Evolutionary conservation across 2,888 invertebrate species (phyloP).

Genomic region (Helobdella robusta): DNA sequence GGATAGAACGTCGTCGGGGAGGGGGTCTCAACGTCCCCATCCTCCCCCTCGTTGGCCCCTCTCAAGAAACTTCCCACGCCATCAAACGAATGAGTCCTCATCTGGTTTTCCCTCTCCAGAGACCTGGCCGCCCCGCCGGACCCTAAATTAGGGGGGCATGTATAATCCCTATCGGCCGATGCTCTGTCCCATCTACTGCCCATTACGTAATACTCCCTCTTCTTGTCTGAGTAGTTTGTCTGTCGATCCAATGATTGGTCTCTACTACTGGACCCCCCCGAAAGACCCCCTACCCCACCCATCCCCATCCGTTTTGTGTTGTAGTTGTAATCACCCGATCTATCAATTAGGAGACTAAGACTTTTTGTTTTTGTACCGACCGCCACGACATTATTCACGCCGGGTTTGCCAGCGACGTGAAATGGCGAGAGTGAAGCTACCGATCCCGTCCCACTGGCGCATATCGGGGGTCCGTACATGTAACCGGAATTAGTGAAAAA

Average conservation of each 20-base stretch:
- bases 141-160: slow-evolving; percentile 44
- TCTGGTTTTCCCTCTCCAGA: slow-evolving; percentile 41
- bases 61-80: slow-evolving; percentile 39
- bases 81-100: slow-evolving; percentile 37
- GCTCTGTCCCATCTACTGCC: slow-evolving; percentile 56
- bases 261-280: slow-evolving; percentile 39
- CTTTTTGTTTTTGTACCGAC: slow-evolving; percentile 33
- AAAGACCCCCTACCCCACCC: too few relatives aligned
- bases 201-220: slow-evolving; percentile 27
- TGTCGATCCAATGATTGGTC: slow-evolving; percentile 42
- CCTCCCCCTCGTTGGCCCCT: slow-evolving; percentile 37
- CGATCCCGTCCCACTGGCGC: slow-evolving; percentile 14
- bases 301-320: too few relatives aligned
- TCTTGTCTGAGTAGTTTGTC: slow-evolving; percentile 36
- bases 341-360: slow-evolving; percentile 28
- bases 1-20: slow-evolving; percentile 24
- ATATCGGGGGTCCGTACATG: slow-evolving; percentile 4
- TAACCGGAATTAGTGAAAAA: too few relatives aligned
- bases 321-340: slow-evolving; percentile 23
- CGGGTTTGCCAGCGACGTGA: slow-evolving; percentile 35
- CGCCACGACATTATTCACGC: slow-evolving; percentile 39
- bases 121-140: slow-evolving; percentile 43
- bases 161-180: slow-evolving; percentile 55
- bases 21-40: slow-evolving; percentile 26
- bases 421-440: slow-evolving; percentile 31